phyloP scores from a whole-genome alignment of 2,113 vertebrate species.

The Oceanites oceanicus region DNA sequence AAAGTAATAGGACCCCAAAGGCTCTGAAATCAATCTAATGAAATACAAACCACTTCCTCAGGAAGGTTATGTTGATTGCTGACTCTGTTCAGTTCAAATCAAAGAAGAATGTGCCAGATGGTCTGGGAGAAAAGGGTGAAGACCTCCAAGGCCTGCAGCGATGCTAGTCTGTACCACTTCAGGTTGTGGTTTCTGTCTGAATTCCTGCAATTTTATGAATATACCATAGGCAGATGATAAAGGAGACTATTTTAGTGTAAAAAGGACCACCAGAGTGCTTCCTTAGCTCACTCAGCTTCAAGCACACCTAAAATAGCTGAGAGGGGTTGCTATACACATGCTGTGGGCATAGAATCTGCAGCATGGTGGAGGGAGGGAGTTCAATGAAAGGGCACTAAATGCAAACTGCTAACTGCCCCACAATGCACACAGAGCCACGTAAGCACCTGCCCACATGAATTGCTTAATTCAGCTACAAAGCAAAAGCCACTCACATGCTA shows the following conservation, averaged over 20 bases:
- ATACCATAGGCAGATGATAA: background rate
- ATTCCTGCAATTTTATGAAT: background rate
- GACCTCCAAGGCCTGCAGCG: background rate
- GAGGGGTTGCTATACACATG: background rate
- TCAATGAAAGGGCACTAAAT: background rate
- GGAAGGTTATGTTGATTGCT: background rate
- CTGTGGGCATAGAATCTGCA: background rate
- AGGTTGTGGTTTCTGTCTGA: background rate
- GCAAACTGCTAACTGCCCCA: background rate
- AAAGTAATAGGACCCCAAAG: background rate
- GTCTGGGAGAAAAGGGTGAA: background rate
- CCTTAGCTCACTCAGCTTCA: background rate
- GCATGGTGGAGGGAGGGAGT: too few species aligned
- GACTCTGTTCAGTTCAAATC: background rate
- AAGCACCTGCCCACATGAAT: background rate
- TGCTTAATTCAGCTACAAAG: background rate
- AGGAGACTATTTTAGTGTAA: background rate
- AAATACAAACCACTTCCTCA: background rate
- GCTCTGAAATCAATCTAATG: background rate
- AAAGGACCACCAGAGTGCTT: background rate
- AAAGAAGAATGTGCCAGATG: background rate
- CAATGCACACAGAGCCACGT: fast-evolving
- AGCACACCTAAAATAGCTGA: background rate
- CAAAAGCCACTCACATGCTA: background rate
- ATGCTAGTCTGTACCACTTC: background rate